A percentile compares a stretch with the other conserved stretches of the same genome.
Conservation (phyloP, 2,113 vertebrate genomes). For the Willisornis vidua region DNA sequence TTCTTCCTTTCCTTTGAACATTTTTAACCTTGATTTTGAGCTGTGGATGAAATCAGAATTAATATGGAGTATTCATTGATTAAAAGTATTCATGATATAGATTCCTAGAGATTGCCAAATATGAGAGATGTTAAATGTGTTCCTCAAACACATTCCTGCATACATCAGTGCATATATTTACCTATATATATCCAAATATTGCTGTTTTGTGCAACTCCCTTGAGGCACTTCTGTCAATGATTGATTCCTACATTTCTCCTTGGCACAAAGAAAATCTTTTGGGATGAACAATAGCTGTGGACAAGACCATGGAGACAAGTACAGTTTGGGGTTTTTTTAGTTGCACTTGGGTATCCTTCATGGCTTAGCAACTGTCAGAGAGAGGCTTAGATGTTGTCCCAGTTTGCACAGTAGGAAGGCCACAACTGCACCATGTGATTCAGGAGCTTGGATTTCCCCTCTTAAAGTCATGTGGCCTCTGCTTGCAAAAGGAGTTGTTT, state of each 20-base stretch:
- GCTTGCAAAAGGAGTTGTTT: background rate
- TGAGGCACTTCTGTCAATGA: background rate
- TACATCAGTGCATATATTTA: background rate
- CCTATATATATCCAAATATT: background rate
- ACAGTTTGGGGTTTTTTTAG: background rate
- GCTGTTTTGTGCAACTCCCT: background rate
- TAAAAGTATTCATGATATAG: background rate
- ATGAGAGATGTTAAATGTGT: background rate
- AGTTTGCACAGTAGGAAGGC: background rate
- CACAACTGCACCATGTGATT: background rate
- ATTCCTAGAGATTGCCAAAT: background rate
- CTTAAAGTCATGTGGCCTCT: background rate
- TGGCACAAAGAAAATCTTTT: background rate
- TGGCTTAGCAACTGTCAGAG: background rate
- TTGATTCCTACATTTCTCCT: background rate
- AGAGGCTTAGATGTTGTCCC: background rate
- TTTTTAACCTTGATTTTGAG: background rate
- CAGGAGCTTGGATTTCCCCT: background rate
- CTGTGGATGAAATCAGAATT: background rate
- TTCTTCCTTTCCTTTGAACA: background rate
- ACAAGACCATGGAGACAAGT: background rate
- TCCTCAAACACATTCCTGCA: background rate
- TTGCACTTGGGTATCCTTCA: background rate
- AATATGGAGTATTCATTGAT: background rate
- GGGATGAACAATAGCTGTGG: background rate